Evolutionary conservation across 92 coral and sea anemone genomes (phyloP), one percentile per base, ranked within the genome.

Genomic region (Metridium senile): DNA sequence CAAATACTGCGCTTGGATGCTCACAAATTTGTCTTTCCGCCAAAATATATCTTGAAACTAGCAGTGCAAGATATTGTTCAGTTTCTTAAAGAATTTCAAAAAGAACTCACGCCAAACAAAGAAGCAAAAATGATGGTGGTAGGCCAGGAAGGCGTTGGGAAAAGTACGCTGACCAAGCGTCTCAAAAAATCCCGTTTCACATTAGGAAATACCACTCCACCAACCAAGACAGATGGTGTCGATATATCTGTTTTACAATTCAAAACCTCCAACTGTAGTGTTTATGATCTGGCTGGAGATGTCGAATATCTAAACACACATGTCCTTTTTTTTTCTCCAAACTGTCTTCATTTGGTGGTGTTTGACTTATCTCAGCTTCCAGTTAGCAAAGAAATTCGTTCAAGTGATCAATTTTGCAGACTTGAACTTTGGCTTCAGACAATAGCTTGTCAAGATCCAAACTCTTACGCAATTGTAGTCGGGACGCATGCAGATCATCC

Each of bases 271-370:
- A 6, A 57, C 26, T 69, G 52, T 49, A 78, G 25, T 17, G 76
- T 78, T 13, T 78, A 33, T 47, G 83, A 78, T 32, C 32, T 78
- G 31, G 83, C 83, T 2, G 83, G 83, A 54, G 83, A 78, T 69
- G 83, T 78, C 9, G 83, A 78, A 27, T 78, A 78, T 69, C 83
- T 78, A 34, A 78, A 78, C 16, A 69, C 83, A 23, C 83, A 78
- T 58, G 31, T 68, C 16, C 76, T 78, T 11, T 78, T 78, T 56
- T 33, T 56, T 1, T 78, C 83, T 26, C 22, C 47, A 33, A 58
- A 69, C 68, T 28, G 66, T 33, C 76, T 78, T 26, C 34, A 67
- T 57, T 35, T 78, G 33, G 59, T 45, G 17, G 76, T 78, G 1
- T 68, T 66, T 78, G 76, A 78, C 57, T 18, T 78, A 58, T 67